Percentiles rank a stretch among this genome's conserved stretches.
phyloP scores from a whole-genome alignment of 2,888 invertebrate species.

The Meta bourneti region DNA sequence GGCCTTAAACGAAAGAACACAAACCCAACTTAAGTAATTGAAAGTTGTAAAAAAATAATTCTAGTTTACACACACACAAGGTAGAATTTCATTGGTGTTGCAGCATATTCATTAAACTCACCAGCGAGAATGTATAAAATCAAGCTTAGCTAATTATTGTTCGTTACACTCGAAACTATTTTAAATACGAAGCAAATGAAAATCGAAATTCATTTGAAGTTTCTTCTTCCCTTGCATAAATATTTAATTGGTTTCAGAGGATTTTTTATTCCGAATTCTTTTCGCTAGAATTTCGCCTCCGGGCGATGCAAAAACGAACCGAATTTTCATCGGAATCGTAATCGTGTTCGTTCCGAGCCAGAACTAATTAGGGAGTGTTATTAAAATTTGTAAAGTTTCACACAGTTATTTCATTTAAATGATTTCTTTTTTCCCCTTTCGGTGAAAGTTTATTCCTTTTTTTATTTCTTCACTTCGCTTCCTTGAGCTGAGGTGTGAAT shows the following conservation, averaged over 20 bases:
- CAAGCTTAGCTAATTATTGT: background rate
- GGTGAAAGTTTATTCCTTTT: background rate
- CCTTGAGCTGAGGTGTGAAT: slow-evolving; percentile 5
- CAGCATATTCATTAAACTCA: background rate
- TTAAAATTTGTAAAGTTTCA: slow-evolving; percentile 48
- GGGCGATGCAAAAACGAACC: background rate
- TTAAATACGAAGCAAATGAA: background rate
- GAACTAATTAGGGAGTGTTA: slow-evolving; percentile 54
- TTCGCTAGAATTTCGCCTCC: background rate
- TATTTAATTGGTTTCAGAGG: slow-evolving; percentile 31
- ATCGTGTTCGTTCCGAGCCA: slow-evolving; percentile 27
- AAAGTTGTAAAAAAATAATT: background rate
- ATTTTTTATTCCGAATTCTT: background rate
- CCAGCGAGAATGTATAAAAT: background rate
- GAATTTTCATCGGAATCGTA: slow-evolving; percentile 28
- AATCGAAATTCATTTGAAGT: slow-evolving; percentile 36
- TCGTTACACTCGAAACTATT: background rate
- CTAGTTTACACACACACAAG: background rate
- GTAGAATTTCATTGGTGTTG: background rate
- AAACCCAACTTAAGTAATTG: background rate
- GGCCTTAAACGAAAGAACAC: background rate
- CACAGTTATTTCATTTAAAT: slow-evolving; percentile 34
- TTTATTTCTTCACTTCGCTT: background rate
- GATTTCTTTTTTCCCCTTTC: background rate
- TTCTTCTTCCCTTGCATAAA: slow-evolving; percentile 10